Percentiles rank a stretch among this genome's conserved stretches.
These are phyloP conservation scores for Microcebus griseorufus DNA, from an alignment of 2,113 vertebrate species.

Conservation along the genomic window DNA sequence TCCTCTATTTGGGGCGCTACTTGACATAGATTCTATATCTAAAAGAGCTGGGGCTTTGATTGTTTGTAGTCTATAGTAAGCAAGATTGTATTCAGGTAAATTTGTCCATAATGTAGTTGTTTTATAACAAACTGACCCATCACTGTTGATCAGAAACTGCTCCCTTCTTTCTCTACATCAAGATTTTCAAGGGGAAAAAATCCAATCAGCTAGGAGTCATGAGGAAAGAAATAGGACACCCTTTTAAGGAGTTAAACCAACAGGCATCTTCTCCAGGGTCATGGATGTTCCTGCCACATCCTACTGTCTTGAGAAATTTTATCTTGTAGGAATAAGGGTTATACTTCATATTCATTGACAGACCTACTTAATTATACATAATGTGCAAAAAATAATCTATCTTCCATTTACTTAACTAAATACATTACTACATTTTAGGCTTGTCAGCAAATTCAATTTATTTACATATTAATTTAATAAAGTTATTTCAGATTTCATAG, in stretches of 20 bases:
- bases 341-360: slow-evolving; percentile 28
- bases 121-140: neutral
- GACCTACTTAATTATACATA: slow-evolving; percentile 5
- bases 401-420: neutral
- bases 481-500: slow-evolving; percentile 44
- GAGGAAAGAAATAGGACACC: neutral
- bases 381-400: slow-evolving; percentile 37
- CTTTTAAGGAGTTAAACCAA: neutral
- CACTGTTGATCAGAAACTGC: neutral
- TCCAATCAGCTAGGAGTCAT: neutral
- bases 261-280: neutral
- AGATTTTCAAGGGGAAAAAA: neutral
- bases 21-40: neutral
- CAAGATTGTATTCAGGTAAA: neutral
- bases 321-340: neutral
- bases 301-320: neutral
- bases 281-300: neutral
- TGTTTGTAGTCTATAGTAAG: neutral
- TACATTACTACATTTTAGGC: neutral
- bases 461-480: slow-evolving; percentile 27
- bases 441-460: slow-evolving; percentile 38
- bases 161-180: neutral
- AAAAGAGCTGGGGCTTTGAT: neutral
- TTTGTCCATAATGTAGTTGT: neutral
- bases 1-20: neutral